A percentile compares a stretch with the other conserved stretches of the same genome.
Conservation (phyloP, 2,888 invertebrate species). For the Tiphia femorata region DNA sequence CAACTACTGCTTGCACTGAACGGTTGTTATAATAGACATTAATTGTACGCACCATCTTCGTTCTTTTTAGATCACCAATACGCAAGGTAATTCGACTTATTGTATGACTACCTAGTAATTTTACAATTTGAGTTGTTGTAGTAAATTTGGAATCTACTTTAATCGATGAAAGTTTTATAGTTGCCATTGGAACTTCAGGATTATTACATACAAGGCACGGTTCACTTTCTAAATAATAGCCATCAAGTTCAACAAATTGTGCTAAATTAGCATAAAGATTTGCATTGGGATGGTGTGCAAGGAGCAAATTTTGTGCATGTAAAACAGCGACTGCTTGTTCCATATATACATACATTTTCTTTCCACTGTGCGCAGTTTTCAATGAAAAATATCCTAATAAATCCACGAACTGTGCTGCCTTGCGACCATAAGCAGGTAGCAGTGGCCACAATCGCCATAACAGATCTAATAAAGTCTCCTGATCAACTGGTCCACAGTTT, state of each 20-base stretch:
- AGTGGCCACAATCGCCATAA: slow-evolving; percentile 94
- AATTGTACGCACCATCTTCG: slow-evolving; percentile 96
- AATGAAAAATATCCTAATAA: slow-evolving; percentile 94
- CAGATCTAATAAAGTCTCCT: slow-evolving; percentile 83
- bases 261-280: slow-evolving; percentile 92
- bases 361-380: slow-evolving; percentile 80
- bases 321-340: slow-evolving; percentile 89
- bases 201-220: slow-evolving; percentile 98
- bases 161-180: slow-evolving; percentile 92
- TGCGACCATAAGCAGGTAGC: slow-evolving; percentile 90
- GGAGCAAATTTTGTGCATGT: slow-evolving; percentile 88
- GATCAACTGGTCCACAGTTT: slow-evolving; percentile 83
- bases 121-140: slow-evolving; percentile 97
- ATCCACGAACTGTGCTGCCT: slow-evolving; percentile 97
- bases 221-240: slow-evolving; percentile 96
- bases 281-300: slow-evolving; percentile 94
- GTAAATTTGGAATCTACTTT: slow-evolving; percentile 98
- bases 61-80: slow-evolving; percentile 94
- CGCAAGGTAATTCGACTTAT: slow-evolving; percentile 94
- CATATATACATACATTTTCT: slow-evolving; percentile 82
- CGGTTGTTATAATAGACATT: slow-evolving; percentile 98
- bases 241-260: slow-evolving; percentile 95
- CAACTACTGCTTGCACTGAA: slow-evolving; percentile 95
- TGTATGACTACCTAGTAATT: slow-evolving; percentile 94
- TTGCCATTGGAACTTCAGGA: slow-evolving; percentile 92